Evolutionary conservation across 2,113 vertebrate species (phyloP).

Genomic region (Sterrhoptilus dennistouni): DNA sequence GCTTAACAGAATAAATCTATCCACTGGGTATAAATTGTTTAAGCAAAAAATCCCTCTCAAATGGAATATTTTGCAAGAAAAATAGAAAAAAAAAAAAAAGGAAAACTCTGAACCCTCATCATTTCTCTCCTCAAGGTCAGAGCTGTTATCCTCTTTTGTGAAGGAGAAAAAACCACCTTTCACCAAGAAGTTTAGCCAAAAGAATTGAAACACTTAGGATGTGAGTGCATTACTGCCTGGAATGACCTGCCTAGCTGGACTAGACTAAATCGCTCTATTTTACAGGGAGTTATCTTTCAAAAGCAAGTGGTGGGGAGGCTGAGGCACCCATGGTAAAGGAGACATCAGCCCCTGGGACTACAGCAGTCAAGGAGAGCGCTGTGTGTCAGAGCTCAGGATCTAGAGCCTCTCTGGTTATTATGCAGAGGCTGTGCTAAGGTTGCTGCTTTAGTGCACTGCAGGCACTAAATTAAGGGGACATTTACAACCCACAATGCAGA

Average conservation of each 20-base stretch:
- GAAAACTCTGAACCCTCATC: conserved; percentile 29
- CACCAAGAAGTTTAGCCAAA: conserved; percentile 16
- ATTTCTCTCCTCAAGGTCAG: conserved; percentile 69
- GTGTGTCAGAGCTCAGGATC: neutral
- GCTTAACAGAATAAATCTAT: conserved; percentile 39
- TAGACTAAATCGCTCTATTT: conserved; percentile 54
- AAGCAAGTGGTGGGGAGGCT: neutral
- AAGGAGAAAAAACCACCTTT: neutral
- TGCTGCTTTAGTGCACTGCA: conserved; percentile 63
- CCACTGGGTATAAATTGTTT: conserved; percentile 57
- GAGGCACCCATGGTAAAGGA: neutral
- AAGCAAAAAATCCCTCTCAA: conserved; percentile 59
- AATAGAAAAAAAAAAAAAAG: neutral
- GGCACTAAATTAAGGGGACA: conserved; percentile 62
- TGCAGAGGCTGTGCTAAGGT: conserved; percentile 41
- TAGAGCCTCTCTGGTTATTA: conserved; percentile 5
- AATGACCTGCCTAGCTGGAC: conserved; percentile 39
- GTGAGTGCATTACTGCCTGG: neutral
- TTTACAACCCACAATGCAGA: conserved; percentile 59
- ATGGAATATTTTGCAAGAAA: conserved; percentile 69
- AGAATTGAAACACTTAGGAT: conserved; percentile 53
- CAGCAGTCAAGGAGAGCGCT: neutral
- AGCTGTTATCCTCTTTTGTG: conserved; percentile 1
- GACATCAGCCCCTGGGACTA: neutral
- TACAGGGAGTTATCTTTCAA: conserved; percentile 30